phyloP scores from a whole-genome alignment of 2,888 invertebrate genomes.

The Rhopalosiphum nymphaeae region DNA sequence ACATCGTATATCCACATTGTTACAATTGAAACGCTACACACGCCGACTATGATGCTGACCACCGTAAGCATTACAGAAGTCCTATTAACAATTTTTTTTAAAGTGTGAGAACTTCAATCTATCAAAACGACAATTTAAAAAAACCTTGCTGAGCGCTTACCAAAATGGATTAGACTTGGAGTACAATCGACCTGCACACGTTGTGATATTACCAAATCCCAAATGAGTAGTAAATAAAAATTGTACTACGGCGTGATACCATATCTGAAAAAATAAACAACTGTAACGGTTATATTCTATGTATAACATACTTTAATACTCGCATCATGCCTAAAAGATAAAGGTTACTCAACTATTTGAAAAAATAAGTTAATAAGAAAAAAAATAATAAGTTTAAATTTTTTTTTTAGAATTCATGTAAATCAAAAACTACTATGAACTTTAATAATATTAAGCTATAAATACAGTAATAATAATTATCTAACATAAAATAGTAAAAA shows the following conservation, averaged over 20 bases:
- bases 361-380: background rate
- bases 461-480: background rate
- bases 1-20: constrained; percentile 71
- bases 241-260: constrained; percentile 78
- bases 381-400: too few relatives aligned
- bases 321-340: background rate
- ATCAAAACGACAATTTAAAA: background rate
- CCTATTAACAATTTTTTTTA: constrained; percentile 72
- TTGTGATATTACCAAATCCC: constrained; percentile 77
- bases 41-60: constrained; percentile 74
- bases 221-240: constrained; percentile 77
- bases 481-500: background rate
- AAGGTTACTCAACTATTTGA: background rate
- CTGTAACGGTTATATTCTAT: background rate
- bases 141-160: constrained; percentile 70
- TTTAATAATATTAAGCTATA: background rate
- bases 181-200: constrained; percentile 77
- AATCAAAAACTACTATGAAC: background rate
- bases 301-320: background rate
- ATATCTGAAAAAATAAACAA: constrained; percentile 71
- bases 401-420: background rate
- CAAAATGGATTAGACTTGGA: constrained; percentile 78
- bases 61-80: constrained; percentile 75
- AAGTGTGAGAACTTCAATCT: background rate
- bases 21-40: constrained; percentile 75